Evolutionary conservation across 1,140 invertebrate species (phyloP).

Genomic region (Drosophila ogumai): DNA sequence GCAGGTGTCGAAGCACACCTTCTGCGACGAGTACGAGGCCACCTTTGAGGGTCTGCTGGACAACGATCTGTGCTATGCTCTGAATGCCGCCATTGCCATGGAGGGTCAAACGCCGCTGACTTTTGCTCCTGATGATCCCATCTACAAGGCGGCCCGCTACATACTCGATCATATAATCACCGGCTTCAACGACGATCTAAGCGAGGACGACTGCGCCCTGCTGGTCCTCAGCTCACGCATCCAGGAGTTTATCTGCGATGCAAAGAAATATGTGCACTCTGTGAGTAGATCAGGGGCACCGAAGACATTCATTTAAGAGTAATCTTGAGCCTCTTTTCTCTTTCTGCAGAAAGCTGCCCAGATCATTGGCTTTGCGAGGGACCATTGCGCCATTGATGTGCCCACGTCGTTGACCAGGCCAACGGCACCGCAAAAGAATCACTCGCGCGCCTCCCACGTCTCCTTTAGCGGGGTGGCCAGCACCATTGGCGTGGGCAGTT

Average conservation of each 20-base stretch:
- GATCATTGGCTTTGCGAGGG: conserved; percentile 62
- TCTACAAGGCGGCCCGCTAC: conserved; percentile 79
- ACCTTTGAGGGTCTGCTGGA: conserved; percentile 73
- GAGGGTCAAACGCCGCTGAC: conserved; percentile 54
- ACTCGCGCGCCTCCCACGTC: conserved; percentile 66
- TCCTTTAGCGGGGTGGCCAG: conserved; percentile 67
- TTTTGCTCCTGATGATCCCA: conserved; percentile 70
- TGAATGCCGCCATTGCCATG: conserved; percentile 74
- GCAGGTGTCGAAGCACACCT: conserved; percentile 35
- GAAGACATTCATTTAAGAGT: background rate
- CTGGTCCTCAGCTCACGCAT: conserved; percentile 51
- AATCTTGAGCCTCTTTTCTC: background rate
- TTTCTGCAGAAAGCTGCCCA: conserved; percentile 65
- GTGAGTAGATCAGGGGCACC: conserved; percentile 46
- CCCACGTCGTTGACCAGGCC: conserved; percentile 23
- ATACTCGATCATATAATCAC: conserved; percentile 70
- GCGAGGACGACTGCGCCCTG: conserved; percentile 58
- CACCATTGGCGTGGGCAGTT: conserved; percentile 78
- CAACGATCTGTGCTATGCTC: conserved; percentile 69
- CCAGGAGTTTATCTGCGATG: conserved; percentile 69
- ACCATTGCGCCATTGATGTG: conserved; percentile 60
- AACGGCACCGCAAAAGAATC: conserved; percentile 18
- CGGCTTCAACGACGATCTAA: conserved; percentile 67
- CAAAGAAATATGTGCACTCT: conserved; percentile 76
- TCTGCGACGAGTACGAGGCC: conserved; percentile 67